A percentile compares a stretch with the other conserved stretches of the same genome.
phyloP scores from a whole-genome alignment of 2,888 invertebrate species.

The Lithophane ornitopus region DNA sequence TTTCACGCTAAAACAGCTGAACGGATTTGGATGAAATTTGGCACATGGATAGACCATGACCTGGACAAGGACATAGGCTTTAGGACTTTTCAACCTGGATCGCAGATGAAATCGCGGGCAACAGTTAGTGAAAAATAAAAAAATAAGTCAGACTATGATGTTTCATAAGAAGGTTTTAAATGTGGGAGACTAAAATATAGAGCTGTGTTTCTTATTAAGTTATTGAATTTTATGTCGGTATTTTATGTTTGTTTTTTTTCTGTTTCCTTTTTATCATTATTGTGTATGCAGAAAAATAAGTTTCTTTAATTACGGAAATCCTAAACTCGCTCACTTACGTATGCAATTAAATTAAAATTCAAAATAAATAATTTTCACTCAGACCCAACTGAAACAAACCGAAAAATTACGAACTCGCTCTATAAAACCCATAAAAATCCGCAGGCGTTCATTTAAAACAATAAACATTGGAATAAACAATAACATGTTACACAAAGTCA shows the following conservation, averaged over 20 bases:
- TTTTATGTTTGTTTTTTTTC: too few species aligned
- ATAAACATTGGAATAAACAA: constrained; percentile 58
- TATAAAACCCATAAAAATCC: constrained; percentile 57
- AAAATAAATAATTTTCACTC: neutral
- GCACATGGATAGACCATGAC: too few species aligned
- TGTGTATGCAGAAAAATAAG: too few species aligned
- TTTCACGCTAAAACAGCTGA: too few species aligned
- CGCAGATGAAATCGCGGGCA: too few species aligned
- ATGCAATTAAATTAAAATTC: neutral
- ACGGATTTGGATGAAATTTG: too few species aligned
- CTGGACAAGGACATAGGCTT: too few species aligned
- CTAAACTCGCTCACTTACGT: neutral
- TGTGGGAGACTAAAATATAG: neutral
- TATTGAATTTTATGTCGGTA: neutral
- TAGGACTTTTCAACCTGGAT: too few species aligned
- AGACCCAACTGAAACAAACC: constrained; percentile 40
- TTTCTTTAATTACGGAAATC: neutral
- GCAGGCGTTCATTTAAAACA: constrained; percentile 65
- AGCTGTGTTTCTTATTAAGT: neutral
- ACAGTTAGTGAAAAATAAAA: neutral
- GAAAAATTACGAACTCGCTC: constrained; percentile 27
- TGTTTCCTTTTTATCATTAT: neutral
- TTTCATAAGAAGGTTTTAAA: neutral
- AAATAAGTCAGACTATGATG: neutral
- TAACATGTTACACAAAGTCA: constrained; percentile 41